Conservation (phyloP, 2,888 invertebrate genomes). For the Drosophila macrospina region DNA sequence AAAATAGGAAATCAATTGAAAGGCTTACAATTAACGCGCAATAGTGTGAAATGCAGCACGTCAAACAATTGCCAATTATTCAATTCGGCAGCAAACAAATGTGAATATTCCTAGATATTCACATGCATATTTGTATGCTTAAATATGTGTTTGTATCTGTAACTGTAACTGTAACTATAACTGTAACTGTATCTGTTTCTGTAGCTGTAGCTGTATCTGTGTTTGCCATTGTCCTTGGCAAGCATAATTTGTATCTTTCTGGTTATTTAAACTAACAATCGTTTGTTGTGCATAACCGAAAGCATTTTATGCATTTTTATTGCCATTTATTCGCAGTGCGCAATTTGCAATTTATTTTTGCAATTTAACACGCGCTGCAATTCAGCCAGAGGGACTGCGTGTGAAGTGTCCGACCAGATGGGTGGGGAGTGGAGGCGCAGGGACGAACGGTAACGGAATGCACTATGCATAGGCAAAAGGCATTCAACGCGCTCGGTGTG, state of each 20-base stretch:
- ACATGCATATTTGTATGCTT: slow-evolving; percentile 1
- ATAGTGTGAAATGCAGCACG: slow-evolving; percentile 63
- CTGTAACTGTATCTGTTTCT: neutral
- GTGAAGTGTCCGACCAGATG: neutral
- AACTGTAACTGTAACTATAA: neutral
- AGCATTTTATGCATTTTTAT: slow-evolving; percentile 79
- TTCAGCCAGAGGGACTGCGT: slow-evolving; percentile 12
- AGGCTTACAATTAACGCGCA: slow-evolving; percentile 41
- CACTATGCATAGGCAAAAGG: slow-evolving; percentile 35
- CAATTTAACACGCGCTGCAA: slow-evolving; percentile 75
- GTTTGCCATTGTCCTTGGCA: slow-evolving; percentile 9
- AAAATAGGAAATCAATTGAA: slow-evolving; percentile 36
- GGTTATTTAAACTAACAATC: slow-evolving; percentile 63
- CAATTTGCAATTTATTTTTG: slow-evolving; percentile 80
- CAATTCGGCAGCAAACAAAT: neutral
- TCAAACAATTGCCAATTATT: slow-evolving; percentile 59
- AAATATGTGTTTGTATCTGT: neutral
- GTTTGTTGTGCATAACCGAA: slow-evolving; percentile 68
- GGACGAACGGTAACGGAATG: too few relatives aligned
- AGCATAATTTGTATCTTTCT: slow-evolving; percentile 47
- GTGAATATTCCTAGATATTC: neutral
- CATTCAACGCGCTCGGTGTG: slow-evolving; percentile 50
- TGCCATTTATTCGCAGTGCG: slow-evolving; percentile 74
- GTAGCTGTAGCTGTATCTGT: neutral
- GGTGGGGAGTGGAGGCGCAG: slow-evolving; percentile 1